These are phyloP conservation scores for Bergia puertoricense DNA, from an alignment of 92 coral and sea anemone species.

Conservation along the genomic window DNA sequence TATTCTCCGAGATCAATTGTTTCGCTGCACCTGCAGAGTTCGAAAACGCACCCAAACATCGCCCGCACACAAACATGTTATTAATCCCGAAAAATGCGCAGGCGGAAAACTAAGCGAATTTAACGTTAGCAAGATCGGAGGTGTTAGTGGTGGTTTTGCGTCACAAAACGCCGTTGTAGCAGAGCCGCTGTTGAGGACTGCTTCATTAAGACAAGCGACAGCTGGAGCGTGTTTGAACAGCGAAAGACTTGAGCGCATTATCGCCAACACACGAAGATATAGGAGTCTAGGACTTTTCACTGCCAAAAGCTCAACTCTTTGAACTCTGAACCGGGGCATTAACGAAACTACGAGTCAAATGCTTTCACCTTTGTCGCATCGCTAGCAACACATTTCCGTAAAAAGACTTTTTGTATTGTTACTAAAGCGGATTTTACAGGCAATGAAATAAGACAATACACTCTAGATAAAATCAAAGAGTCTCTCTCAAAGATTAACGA, in stretches of 20 bases:
- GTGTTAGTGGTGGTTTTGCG: neutral
- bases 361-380: neutral
- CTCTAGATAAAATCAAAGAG: neutral
- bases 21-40: conserved; percentile 61
- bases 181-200: conserved; percentile 76
- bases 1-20: conserved; percentile 82
- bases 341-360: neutral
- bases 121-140: conserved; percentile 85
- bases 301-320: conserved; percentile 77
- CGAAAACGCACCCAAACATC: conserved; percentile 53
- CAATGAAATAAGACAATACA: neutral
- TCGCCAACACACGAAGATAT: conserved; percentile 90
- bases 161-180: conserved; percentile 33
- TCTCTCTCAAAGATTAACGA: neutral
- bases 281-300: conserved; percentile 91
- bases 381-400: neutral
- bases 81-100: conserved; percentile 70
- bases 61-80: conserved; percentile 56
- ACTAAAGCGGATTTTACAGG: too few species aligned
- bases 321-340: neutral
- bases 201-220: conserved; percentile 59
- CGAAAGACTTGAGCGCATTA: conserved; percentile 83
- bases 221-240: conserved; percentile 67
- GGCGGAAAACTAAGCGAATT: conserved; percentile 86
- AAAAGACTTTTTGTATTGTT: neutral